A percentile compares a stretch with the other conserved stretches of the same genome.
phyloP scores from a whole-genome alignment of 2,113 vertebrate genomes.

The Raphicerus campestris region DNA sequence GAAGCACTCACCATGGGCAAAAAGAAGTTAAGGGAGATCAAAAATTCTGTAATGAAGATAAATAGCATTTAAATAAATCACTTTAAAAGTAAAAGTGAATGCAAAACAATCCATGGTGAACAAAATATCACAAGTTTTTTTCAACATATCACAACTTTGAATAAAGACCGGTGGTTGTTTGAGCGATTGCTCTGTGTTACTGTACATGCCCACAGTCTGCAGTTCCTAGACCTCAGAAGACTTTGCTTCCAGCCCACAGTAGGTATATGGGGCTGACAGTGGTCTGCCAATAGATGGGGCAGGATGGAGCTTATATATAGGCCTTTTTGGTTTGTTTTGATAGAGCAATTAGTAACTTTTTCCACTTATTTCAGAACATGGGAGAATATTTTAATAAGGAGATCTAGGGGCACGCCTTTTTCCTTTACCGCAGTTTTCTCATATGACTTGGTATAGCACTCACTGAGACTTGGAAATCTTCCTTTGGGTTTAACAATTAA shows the following conservation, averaged over 20 bases:
- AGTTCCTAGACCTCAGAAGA: neutral
- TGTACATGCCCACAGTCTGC: neutral
- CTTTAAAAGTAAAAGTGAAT: neutral
- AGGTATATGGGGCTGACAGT: neutral
- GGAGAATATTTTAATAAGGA: too few relatives aligned
- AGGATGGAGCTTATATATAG: neutral
- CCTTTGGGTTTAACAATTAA: neutral
- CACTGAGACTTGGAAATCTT: neutral
- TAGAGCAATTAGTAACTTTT: too few relatives aligned
- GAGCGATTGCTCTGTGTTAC: neutral
- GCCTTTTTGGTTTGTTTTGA: neutral
- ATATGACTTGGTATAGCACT: neutral
- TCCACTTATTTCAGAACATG: too few relatives aligned
- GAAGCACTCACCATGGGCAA: too few relatives aligned
- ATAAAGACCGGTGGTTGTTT: accelerated
- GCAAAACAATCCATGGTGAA: neutral
- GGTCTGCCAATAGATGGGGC: neutral
- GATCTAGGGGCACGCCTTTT: neutral
- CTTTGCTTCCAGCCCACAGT: neutral
- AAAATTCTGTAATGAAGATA: neutral
- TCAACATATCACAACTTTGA: neutral
- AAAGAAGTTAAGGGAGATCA: neutral
- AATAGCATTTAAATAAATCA: neutral
- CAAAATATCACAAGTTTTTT: neutral
- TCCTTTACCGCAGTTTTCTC: neutral